Conservation (phyloP, 1,140 invertebrate genomes). For the Anagrus nilaparvatae region DNA sequence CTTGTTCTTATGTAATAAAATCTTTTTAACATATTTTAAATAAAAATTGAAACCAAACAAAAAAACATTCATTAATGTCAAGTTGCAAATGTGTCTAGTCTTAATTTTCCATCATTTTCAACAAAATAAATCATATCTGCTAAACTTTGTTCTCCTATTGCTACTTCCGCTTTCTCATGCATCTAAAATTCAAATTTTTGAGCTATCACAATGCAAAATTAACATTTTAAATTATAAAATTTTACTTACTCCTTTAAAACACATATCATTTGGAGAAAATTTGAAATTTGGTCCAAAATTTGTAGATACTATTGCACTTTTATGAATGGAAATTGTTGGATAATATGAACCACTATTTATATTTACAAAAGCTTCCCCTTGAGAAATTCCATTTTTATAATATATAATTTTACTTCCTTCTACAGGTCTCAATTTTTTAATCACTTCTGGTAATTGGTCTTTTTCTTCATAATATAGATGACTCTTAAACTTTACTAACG, state of each 20-base stretch:
- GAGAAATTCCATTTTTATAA: slow-evolving; percentile 86
- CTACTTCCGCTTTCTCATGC: slow-evolving; percentile 78
- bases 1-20: too few species aligned
- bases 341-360: slow-evolving; percentile 89
- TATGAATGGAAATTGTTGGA: slow-evolving; percentile 87
- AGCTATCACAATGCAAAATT: slow-evolving; percentile 10
- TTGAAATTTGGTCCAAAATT: slow-evolving; percentile 98
- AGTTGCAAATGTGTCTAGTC: slow-evolving; percentile 66
- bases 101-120: slow-evolving; percentile 85
- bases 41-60: slow-evolving; percentile 19
- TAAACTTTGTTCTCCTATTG: slow-evolving; percentile 83
- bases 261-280: slow-evolving; percentile 58
- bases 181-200: slow-evolving; percentile 49
- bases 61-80: slow-evolving; percentile 44
- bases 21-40: too few species aligned
- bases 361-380: slow-evolving; percentile 77
- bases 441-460: slow-evolving; percentile 77
- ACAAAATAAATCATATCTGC: slow-evolving; percentile 84
- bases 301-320: slow-evolving; percentile 77
- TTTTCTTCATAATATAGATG: slow-evolving; percentile 98
- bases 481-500: slow-evolving; percentile 94
- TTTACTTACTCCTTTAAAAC: slow-evolving; percentile 67
- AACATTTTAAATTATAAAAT: slow-evolving; percentile 1
- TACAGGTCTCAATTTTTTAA: slow-evolving; percentile 68
- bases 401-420: slow-evolving; percentile 78